Percentiles rank a stretch among this genome's conserved stretches.
These are phyloP conservation scores for Hiodon tergisus DNA, from an alignment of 2,113 vertebrate genomes.

Conservation along the genomic window DNA sequence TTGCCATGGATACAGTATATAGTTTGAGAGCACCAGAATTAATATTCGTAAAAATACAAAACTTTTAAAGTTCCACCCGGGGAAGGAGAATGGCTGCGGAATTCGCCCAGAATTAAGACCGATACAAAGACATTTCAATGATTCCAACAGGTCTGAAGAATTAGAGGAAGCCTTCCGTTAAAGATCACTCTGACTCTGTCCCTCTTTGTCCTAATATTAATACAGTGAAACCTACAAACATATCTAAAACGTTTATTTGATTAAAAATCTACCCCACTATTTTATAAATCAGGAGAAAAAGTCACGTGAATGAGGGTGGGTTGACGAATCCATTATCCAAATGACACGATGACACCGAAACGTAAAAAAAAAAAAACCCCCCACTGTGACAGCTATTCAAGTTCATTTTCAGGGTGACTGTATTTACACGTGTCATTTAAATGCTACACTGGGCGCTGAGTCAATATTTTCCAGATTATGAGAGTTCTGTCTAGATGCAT, in stretches of 20 bases:
- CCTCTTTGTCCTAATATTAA: not conserved
- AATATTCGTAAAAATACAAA: constrained; percentile 28
- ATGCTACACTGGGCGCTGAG: constrained; percentile 30
- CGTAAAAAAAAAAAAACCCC: not conserved
- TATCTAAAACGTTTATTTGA: not conserved
- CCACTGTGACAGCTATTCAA: constrained; percentile 5
- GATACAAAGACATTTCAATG: constrained; percentile 6
- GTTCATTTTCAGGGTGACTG: constrained; percentile 11
- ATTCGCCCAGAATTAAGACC: not conserved
- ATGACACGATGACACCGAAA: not conserved
- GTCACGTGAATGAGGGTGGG: not conserved
- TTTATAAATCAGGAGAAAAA: not conserved
- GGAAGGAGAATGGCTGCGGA: not conserved
- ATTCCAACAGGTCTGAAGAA: not conserved
- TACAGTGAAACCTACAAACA: constrained; percentile 10
- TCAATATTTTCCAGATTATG: constrained; percentile 21
- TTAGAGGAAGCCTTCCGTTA: not conserved
- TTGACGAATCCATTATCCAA: not conserved
- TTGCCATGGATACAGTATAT: constrained; percentile 18
- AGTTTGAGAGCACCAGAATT: constrained; percentile 42
- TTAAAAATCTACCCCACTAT: no score
- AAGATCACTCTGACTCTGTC: not conserved
- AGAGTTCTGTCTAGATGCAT: constrained; percentile 29
- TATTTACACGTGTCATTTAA: constrained; percentile 14
- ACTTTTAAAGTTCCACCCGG: constrained; percentile 19